Evolutionary conservation across 2,888 invertebrate genomes (phyloP).

Genomic region (Scotopteryx bipunctaria): DNA sequence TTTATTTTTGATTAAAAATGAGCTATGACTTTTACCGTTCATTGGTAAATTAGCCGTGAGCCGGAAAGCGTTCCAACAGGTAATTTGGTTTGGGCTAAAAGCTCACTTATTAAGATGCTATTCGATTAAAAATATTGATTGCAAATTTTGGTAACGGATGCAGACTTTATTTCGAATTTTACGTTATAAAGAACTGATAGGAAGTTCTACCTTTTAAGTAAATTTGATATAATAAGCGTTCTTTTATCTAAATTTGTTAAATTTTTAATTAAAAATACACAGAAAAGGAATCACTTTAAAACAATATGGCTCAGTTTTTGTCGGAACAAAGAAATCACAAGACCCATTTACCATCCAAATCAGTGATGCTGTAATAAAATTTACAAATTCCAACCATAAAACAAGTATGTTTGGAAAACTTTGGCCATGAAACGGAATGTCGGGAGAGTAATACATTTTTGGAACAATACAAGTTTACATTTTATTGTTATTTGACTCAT

Average conservation of each 20-base stretch:
- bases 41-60: constrained; percentile 1
- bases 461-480: constrained; percentile 52
- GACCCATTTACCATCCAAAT: constrained; percentile 39
- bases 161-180: not conserved
- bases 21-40: not conserved
- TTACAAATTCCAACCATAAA: constrained; percentile 63
- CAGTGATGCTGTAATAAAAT: constrained; percentile 52
- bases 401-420: constrained; percentile 45
- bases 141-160: constrained; percentile 3
- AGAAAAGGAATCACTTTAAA: no score
- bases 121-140: constrained; percentile 14
- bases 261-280: not conserved
- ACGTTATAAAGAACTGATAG: no score
- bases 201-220: no score
- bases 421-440: constrained; percentile 48
- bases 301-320: constrained; percentile 7
- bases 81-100: constrained; percentile 16
- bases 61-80: not conserved
- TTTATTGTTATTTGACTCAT: constrained; percentile 50
- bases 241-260: not conserved
- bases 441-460: constrained; percentile 47
- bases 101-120: constrained; percentile 10
- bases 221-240: no score
- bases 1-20: not conserved
- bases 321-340: constrained; percentile 32